Evolutionary conservation across 2,113 vertebrate species (phyloP), one percentile per base, ranked within the genome.

Genomic region (Hypomesus transpacificus): DNA sequence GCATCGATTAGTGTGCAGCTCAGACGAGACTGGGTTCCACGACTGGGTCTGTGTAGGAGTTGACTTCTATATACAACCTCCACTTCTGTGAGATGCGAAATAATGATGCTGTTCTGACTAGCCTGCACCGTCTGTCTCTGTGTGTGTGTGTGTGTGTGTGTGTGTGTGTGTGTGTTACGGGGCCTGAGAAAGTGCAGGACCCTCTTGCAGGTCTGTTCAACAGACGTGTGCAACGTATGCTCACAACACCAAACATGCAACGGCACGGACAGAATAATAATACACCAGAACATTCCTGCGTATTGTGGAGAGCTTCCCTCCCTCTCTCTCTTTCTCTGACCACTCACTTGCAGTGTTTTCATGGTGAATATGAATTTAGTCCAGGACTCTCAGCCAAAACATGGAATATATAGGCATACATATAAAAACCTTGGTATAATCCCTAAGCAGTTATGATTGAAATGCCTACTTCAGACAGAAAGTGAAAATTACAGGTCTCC

Each of bases 181-280:
- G 82, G 73, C 81, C 73, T 68, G 86, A 85, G 71, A 77, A 85
- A 83, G 85, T 80, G 67, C 83, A 80, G 77, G 21, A 20, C 68
- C 74, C 68, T 34, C 82, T 77, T 74, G 50, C 50, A 72, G 58
- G 52, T 74, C 64, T 56, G 52, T 69, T 21, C 64, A 68, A 75
- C 74, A 85, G 81, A 88, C 82, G 77, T 83, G 78, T 86, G 84
- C 78, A 86, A 79, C 73, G 75, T 89, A 83, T 83, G 83, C 83
- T 86, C 86, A 85, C 79, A 86, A 79, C 82, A 71, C 83, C 82
- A 84, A 87, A 80, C 87, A 82, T 78, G 83, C 85, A 85, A 82
- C 61, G 77, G 82, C 82, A 85, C 66, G 77, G 85, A 81, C 73
- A 75, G 70, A 79, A 88, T 84, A 85, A 89, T 89, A 77, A 86